A percentile compares a stretch with the other conserved stretches of the same genome.
phyloP scores from a whole-genome alignment of 1,140 invertebrate genomes.

The Euura lappo region DNA sequence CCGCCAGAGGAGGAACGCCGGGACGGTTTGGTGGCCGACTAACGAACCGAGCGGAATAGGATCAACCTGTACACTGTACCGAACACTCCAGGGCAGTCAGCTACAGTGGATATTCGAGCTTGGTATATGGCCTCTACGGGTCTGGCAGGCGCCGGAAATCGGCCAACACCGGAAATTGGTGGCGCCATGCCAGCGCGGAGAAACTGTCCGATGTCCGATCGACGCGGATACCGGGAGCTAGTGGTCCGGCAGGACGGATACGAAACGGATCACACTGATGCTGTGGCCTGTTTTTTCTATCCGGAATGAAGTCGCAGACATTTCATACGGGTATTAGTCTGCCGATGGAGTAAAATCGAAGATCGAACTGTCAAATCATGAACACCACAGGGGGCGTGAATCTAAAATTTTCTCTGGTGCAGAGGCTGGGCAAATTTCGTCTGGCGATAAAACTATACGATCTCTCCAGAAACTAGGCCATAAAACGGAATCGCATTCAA shows the following conservation, averaged over 20 bases:
- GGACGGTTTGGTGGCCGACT: background rate
- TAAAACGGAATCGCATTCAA: background rate
- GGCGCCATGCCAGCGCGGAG: background rate
- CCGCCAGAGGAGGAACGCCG: background rate
- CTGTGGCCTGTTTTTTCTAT: background rate
- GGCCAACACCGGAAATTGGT: constrained; percentile 2
- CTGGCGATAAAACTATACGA: background rate
- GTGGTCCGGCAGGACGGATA: background rate
- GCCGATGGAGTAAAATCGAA: too few species aligned
- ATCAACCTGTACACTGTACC: background rate
- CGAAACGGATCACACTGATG: background rate
- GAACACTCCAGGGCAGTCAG: background rate
- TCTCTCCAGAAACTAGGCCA: background rate
- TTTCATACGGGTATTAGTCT: too few species aligned
- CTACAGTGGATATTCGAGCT: background rate
- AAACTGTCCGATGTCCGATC: background rate
- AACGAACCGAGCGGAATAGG: constrained; percentile 6
- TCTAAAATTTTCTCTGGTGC: too few species aligned
- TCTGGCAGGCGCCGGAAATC: constrained; percentile 1
- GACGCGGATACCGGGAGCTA: background rate
- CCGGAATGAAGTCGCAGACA: too few species aligned
- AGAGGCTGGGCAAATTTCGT: background rate
- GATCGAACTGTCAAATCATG: too few species aligned
- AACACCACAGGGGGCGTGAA: too few species aligned
- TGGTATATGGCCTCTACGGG: background rate